Conservation (phyloP, 2,888 invertebrate genomes). For the Plusia festucae region DNA sequence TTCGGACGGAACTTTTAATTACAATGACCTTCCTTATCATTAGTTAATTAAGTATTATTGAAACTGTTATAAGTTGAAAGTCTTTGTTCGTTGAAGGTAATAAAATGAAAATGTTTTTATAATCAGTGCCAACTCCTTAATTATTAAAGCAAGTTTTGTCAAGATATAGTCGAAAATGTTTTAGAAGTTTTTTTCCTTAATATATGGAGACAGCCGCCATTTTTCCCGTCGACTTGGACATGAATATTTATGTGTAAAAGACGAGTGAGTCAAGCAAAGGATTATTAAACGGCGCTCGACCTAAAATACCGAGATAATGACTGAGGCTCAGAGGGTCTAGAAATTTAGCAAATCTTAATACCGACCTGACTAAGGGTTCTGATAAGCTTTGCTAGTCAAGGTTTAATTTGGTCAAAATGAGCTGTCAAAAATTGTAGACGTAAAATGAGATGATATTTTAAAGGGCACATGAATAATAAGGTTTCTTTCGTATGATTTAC, state of each 20-base stretch:
- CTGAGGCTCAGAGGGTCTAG: constrained; percentile 40
- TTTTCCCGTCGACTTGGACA: constrained; percentile 5
- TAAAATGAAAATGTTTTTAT: constrained; percentile 3
- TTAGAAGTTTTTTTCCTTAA: background rate
- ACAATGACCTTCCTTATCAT: constrained; percentile 45
- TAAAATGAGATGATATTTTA: constrained; percentile 5
- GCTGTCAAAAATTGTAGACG: constrained; percentile 19
- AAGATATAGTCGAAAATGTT: constrained; percentile 3
- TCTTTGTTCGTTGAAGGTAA: constrained; percentile 20
- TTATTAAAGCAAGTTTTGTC: constrained; percentile 8
- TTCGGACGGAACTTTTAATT: constrained; percentile 57
- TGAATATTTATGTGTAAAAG: constrained; percentile 24
- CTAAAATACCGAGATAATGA: constrained; percentile 34
- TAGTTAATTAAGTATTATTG: constrained; percentile 44
- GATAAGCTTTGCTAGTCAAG: constrained; percentile 8
- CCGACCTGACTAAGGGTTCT: constrained; percentile 35
- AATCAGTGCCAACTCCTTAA: constrained; percentile 6
- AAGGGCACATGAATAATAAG: background rate
- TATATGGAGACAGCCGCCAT: constrained; percentile 10
- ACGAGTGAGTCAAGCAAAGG: constrained; percentile 21
- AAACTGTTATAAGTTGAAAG: constrained; percentile 33
- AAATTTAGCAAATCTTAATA: constrained; percentile 44
- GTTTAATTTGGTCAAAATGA: constrained; percentile 16
- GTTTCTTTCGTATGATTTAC: background rate
- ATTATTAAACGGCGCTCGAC: constrained; percentile 34